phyloP scores from a whole-genome alignment of 2,113 vertebrate species.

The Hyaena hyaena region DNA sequence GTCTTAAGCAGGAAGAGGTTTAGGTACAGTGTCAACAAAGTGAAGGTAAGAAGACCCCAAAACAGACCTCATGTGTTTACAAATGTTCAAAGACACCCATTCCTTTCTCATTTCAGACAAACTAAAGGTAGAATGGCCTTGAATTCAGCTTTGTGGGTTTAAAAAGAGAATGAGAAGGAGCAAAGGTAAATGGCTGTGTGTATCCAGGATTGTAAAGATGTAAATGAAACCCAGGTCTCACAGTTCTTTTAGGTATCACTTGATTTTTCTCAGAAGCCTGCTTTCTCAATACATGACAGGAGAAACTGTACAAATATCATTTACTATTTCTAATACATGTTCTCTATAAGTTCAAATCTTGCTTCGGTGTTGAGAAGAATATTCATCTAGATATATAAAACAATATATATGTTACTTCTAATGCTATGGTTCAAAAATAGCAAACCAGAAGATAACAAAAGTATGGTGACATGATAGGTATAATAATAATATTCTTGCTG shows the following conservation, averaged over 20 bases:
- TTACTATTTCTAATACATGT: neutral
- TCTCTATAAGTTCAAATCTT: neutral
- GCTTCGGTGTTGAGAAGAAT: neutral
- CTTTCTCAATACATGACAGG: neutral
- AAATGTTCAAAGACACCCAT: neutral
- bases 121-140: neutral
- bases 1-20: neutral
- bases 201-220: neutral
- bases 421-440: constrained; percentile 50
- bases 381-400: neutral
- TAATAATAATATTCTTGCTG: neutral
- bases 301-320: neutral
- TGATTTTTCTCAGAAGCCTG: neutral
- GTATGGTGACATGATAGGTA: neutral
- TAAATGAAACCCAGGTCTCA: neutral
- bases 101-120: neutral
- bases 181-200: neutral
- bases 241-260: neutral
- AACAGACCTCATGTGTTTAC: neutral
- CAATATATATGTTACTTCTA: neutral
- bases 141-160: neutral
- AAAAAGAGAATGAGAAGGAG: neutral
- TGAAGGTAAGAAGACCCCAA: neutral
- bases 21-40: neutral
- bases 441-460: neutral